Conservation (phyloP, 2,888 invertebrate species). For the Emmelina monodactyla region DNA sequence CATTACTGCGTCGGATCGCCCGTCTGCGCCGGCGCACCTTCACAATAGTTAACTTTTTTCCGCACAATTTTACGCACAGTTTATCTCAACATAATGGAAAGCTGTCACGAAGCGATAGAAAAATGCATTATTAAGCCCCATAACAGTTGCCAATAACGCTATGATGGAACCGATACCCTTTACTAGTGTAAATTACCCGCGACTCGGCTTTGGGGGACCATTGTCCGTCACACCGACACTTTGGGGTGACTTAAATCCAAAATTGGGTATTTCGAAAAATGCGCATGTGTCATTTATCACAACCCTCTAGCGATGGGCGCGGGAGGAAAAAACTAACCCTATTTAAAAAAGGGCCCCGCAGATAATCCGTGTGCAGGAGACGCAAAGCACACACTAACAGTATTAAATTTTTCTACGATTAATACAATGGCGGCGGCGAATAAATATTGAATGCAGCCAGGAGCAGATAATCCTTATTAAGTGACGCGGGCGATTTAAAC, state of each 20-base stretch:
- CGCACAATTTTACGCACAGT: slow-evolving; percentile 44
- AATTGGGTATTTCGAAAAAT: slow-evolving; percentile 69
- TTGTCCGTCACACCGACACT: slow-evolving; percentile 46
- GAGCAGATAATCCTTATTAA: slow-evolving; percentile 51
- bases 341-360: slow-evolving; percentile 58
- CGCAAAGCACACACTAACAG: slow-evolving; percentile 55
- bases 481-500: slow-evolving; percentile 31
- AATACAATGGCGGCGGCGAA: slow-evolving; percentile 54
- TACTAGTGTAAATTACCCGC: slow-evolving; percentile 51
- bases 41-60: slow-evolving; percentile 4
- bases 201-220: slow-evolving; percentile 26
- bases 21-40: slow-evolving; percentile 3
- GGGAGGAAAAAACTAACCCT: slow-evolving; percentile 58
- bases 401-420: slow-evolving; percentile 60
- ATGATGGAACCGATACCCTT: slow-evolving; percentile 28
- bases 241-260: slow-evolving; percentile 69
- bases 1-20: not conserved
- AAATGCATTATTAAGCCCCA: slow-evolving; percentile 55
- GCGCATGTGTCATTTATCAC: slow-evolving; percentile 69
- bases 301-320: slow-evolving; percentile 41
- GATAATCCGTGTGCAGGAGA: slow-evolving; percentile 51
- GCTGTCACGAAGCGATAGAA: slow-evolving; percentile 37
- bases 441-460: slow-evolving; percentile 57
- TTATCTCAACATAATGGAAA: slow-evolving; percentile 38
- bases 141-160: slow-evolving; percentile 40